phyloP scores from a whole-genome alignment of 2,888 invertebrate species.

The Eupithecia inturbata region DNA sequence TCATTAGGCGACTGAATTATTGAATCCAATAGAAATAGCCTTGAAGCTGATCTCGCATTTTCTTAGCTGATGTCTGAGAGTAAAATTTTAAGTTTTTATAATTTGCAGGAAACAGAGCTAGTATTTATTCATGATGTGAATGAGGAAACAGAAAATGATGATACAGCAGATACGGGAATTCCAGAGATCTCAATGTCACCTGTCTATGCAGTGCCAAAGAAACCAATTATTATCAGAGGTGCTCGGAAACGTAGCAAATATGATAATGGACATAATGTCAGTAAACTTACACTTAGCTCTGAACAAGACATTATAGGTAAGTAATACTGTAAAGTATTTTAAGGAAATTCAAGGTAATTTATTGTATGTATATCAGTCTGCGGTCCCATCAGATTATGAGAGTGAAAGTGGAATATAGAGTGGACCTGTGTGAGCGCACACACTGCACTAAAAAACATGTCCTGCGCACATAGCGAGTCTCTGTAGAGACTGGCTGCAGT shows the following conservation, averaged over 20 bases:
- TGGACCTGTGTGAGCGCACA: too few relatives aligned
- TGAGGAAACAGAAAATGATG: slow-evolving; percentile 32
- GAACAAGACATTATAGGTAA: slow-evolving; percentile 17
- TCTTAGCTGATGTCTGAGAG: neutral
- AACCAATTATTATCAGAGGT: slow-evolving; percentile 19
- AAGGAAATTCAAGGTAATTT: neutral
- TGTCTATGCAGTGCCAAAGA: slow-evolving; percentile 20
- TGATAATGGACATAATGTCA: neutral
- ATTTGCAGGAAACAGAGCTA: slow-evolving; percentile 40
- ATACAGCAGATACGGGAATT: slow-evolving; percentile 25
- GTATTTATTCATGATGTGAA: slow-evolving; percentile 32
- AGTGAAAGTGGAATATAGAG: too few relatives aligned
- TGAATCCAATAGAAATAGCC: neutral
- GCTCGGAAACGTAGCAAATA: slow-evolving; percentile 20
- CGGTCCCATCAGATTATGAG: too few relatives aligned
- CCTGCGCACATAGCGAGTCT: too few relatives aligned
- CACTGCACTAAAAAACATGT: too few relatives aligned
- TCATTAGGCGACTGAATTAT: too few relatives aligned
- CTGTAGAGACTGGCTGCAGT: too few relatives aligned
- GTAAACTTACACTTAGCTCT: neutral
- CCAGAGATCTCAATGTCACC: slow-evolving; percentile 28
- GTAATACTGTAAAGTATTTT: neutral
- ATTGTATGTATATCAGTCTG: too few relatives aligned
- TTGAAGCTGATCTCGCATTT: neutral
- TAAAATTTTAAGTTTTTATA: neutral